These are phyloP conservation scores for Muricea muricata DNA, from an alignment of 92 coral and sea anemone species.

Conservation along the genomic window DNA sequence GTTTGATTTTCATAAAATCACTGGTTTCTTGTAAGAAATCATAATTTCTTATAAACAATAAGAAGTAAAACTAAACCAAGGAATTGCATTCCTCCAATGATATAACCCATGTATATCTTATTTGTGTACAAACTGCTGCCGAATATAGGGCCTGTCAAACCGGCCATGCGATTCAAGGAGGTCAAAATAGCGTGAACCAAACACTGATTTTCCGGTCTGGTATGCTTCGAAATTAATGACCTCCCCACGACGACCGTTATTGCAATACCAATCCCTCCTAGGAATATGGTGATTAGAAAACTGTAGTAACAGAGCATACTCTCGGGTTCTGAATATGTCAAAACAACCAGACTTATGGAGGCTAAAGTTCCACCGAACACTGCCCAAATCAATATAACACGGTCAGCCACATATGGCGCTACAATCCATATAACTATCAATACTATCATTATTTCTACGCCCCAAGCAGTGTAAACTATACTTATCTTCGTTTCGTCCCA, in stretches of 20 bases:
- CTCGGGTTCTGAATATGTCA: constrained; percentile 16
- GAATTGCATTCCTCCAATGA: constrained; percentile 15
- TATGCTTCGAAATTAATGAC: constrained; percentile 40
- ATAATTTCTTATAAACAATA: background rate
- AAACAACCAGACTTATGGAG: constrained; percentile 6
- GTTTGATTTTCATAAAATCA: background rate
- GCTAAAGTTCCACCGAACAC: constrained; percentile 22
- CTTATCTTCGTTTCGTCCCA: constrained; percentile 42
- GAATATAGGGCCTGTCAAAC: constrained; percentile 42
- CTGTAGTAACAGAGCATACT: constrained; percentile 40
- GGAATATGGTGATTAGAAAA: constrained; percentile 19
- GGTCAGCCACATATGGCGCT: background rate
- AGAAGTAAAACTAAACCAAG: constrained; percentile 13
- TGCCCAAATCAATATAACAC: background rate
- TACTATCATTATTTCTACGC: constrained; percentile 34
- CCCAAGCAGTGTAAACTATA: constrained; percentile 33
- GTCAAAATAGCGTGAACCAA: constrained; percentile 40
- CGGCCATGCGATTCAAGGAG: constrained; percentile 38
- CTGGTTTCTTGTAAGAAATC: background rate
- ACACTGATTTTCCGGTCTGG: constrained; percentile 29
- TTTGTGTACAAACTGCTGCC: constrained; percentile 39
- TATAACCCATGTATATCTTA: constrained; percentile 10
- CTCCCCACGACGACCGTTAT: constrained; percentile 37
- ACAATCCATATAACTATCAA: constrained; percentile 22
- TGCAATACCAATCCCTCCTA: constrained; percentile 31